Percentiles rank a stretch among this genome's conserved stretches.
Evolutionary conservation across 2,797 vertebrate genomes (phyloP).

Genomic region (Coranthus polyacanthus): DNA sequence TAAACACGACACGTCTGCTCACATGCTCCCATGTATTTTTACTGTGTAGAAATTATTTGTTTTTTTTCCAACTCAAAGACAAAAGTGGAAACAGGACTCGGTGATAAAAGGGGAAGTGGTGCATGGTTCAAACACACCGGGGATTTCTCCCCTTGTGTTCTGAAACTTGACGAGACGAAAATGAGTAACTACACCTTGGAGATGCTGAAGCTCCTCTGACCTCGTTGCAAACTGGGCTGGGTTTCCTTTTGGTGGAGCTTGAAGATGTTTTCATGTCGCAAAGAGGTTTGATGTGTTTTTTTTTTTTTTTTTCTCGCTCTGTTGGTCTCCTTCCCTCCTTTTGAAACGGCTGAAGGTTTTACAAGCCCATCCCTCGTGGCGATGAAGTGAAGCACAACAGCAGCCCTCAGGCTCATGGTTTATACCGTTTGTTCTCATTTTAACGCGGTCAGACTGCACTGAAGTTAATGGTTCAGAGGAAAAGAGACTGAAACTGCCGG

Average conservation of each 20-base stretch:
- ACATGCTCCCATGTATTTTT: constrained; percentile 3
- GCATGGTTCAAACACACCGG: constrained; percentile 7
- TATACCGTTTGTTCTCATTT: background rate
- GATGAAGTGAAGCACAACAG: too few relatives aligned
- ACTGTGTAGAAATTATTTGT: background rate
- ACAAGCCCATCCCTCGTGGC: too few relatives aligned
- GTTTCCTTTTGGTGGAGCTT: constrained; percentile 41
- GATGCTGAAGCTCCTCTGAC: constrained; percentile 22
- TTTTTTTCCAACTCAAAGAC: background rate
- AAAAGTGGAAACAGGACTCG: constrained; percentile 36
- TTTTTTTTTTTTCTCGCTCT: background rate
- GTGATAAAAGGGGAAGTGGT: constrained; percentile 19
- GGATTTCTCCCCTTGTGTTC: constrained; percentile 33
- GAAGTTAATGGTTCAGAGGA: too few relatives aligned
- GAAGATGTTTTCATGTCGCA: background rate
- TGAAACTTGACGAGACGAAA: constrained; percentile 3
- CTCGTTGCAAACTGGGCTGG: constrained; percentile 49
- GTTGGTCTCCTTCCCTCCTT: too few relatives aligned
- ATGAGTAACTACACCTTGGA: background rate
- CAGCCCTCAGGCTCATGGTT: too few relatives aligned
- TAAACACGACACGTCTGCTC: background rate
- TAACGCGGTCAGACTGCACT: too few relatives aligned
- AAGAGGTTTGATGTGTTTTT: background rate
- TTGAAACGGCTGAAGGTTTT: too few relatives aligned
- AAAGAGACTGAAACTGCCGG: too few relatives aligned